A percentile compares a stretch with the other conserved stretches of the same genome.
Conservation (phyloP, 2,797 vertebrate species). For the Lepus townsendii region DNA sequence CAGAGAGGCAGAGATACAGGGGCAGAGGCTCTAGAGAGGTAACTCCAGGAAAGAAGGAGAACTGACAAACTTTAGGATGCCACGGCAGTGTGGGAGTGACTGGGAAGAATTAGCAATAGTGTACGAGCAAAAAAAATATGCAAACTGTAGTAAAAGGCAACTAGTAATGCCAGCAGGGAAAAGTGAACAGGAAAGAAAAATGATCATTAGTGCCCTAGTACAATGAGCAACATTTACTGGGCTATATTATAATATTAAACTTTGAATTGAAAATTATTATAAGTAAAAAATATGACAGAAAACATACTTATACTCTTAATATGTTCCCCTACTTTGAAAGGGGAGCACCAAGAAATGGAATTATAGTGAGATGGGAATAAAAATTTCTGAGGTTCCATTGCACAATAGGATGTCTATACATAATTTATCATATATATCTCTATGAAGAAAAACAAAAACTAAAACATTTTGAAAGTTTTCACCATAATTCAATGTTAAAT, state of each 20-base stretch:
- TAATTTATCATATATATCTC: no score
- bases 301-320: no score
- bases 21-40: accelerated
- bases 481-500: no score
- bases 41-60: background rate
- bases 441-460: no score
- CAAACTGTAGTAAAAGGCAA: background rate
- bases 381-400: no score
- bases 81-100: background rate
- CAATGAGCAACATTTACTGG: background rate
- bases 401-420: no score
- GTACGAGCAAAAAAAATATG: background rate
- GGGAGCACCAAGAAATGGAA: background rate
- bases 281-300: background rate
- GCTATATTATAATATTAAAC: background rate
- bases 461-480: no score
- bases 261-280: background rate
- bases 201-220: background rate
- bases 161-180: background rate
- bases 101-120: background rate
- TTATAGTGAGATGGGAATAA: no score
- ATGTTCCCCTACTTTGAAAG: background rate
- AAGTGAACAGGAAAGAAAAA: slow-evolving; percentile 40
- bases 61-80: no score
- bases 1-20: background rate